These are phyloP conservation scores for Grammomys surdaster DNA, from an alignment of 2,113 vertebrate genomes.

Conservation along the genomic window DNA sequence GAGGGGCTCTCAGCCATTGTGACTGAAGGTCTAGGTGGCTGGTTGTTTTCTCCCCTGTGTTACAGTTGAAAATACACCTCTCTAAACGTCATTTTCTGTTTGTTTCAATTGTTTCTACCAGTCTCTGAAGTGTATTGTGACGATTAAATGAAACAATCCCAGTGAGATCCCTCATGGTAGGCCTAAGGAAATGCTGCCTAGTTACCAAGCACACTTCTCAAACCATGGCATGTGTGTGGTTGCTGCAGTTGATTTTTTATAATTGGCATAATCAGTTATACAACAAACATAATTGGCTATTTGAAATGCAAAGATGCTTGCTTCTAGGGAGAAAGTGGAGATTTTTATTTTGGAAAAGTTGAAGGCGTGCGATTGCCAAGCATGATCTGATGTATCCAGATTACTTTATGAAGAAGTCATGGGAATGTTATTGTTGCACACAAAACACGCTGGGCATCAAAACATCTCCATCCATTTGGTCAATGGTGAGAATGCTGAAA, in stretches of 20 bases:
- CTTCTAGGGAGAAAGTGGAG: neutral
- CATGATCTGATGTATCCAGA: neutral
- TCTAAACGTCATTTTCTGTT: neutral
- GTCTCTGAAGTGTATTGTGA: neutral
- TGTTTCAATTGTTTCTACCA: neutral
- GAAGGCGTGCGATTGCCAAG: neutral
- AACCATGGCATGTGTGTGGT: neutral
- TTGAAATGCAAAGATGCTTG: neutral
- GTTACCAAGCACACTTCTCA: neutral
- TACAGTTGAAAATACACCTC: neutral
- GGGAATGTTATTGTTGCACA: neutral
- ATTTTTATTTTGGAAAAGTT: conserved; percentile 29
- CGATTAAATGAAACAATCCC: neutral
- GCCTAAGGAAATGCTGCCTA: neutral
- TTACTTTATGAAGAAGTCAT: neutral
- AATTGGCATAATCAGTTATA: neutral
- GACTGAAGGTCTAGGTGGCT: neutral
- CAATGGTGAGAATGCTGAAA: neutral
- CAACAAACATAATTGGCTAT: neutral
- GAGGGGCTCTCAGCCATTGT: accelerated
- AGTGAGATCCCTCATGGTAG: neutral
- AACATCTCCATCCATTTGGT: no score
- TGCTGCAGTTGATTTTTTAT: neutral
- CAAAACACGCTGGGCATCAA: neutral
- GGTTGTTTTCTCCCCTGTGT: neutral